A percentile compares a stretch with the other conserved stretches of the same genome.
These are phyloP conservation scores for Tragelaphus buxtoni DNA, from an alignment of 2,113 vertebrate species.

Conservation along the genomic window DNA sequence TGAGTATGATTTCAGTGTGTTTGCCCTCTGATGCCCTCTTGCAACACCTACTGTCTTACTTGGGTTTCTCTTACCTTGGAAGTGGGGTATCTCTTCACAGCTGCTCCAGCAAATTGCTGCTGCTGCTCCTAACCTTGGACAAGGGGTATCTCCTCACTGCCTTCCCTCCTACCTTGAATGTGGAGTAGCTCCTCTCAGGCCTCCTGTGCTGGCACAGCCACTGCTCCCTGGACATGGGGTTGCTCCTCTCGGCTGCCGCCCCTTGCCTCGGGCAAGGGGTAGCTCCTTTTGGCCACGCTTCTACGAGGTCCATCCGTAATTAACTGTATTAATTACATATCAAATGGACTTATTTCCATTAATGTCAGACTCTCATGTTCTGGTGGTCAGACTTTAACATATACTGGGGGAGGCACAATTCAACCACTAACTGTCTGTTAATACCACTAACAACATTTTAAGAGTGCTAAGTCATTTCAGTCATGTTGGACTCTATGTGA, in stretches of 20 bases:
- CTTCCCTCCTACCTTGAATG: no score
- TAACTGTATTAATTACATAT: not conserved
- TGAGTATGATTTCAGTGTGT: no score
- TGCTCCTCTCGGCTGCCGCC: accelerated
- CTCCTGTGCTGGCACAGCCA: accelerated
- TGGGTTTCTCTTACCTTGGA: no score
- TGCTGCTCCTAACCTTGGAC: no score
- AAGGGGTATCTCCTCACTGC: no score
- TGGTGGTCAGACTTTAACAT: not conserved
- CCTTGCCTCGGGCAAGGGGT: accelerated
- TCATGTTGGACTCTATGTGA: not conserved
- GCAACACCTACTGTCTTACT: no score
- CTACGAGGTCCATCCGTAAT: accelerated
- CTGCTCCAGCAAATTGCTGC: no score
- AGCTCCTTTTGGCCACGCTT: accelerated
- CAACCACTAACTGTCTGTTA: not conserved
- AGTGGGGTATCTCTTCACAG: no score
- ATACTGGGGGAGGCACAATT: accelerated
- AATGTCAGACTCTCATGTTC: not conserved
- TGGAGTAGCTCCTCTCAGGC: no score
- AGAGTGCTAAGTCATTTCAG: not conserved
- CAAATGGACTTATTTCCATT: not conserved
- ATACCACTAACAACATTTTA: not conserved
- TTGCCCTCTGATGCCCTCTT: no score
- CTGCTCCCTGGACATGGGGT: accelerated